phyloP scores from a whole-genome alignment of 2,888 invertebrate genomes.

The Stenodema calcarata region DNA sequence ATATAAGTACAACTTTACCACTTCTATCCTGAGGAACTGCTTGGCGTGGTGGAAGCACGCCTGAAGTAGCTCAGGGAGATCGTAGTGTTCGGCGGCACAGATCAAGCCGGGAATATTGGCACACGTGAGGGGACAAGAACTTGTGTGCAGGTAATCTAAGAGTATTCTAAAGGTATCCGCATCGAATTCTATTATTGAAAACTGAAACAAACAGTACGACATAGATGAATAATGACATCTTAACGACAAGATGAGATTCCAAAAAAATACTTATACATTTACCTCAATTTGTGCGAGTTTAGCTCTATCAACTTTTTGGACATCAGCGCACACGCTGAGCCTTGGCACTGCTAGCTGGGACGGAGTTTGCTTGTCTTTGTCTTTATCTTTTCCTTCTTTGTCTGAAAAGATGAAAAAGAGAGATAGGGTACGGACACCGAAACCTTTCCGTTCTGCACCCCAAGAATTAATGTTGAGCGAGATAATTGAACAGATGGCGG shows the following conservation, averaged over 20 bases:
- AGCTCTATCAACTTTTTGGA: conserved; percentile 90
- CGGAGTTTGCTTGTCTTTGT: conserved; percentile 76
- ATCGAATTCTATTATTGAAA: conserved; percentile 93
- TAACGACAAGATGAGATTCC: no score
- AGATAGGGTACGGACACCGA: not conserved
- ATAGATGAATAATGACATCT: no score
- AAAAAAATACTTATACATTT: no score
- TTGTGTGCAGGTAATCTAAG: conserved; percentile 90
- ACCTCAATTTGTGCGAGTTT: conserved; percentile 92
- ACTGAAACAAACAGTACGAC: conserved; percentile 65
- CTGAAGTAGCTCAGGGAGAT: conserved; percentile 87
- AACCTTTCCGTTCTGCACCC: not conserved
- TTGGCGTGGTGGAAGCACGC: conserved; percentile 96
- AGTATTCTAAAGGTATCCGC: conserved; percentile 90
- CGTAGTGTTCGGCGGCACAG: conserved; percentile 93
- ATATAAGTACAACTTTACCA: conserved; percentile 69
- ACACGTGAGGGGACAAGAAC: conserved; percentile 89
- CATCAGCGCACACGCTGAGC: conserved; percentile 90
- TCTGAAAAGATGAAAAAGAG: conserved; percentile 65
- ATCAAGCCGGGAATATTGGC: conserved; percentile 91
- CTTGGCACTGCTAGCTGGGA: conserved; percentile 82
- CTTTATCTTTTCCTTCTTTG: conserved; percentile 81
- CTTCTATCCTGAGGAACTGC: conserved; percentile 89
- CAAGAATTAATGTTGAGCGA: no score
- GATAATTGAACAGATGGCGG: no score